Percentiles rank a stretch among this genome's conserved stretches.
phyloP scores from a whole-genome alignment of 2,113 vertebrate species.

The Calonectris borealis region DNA sequence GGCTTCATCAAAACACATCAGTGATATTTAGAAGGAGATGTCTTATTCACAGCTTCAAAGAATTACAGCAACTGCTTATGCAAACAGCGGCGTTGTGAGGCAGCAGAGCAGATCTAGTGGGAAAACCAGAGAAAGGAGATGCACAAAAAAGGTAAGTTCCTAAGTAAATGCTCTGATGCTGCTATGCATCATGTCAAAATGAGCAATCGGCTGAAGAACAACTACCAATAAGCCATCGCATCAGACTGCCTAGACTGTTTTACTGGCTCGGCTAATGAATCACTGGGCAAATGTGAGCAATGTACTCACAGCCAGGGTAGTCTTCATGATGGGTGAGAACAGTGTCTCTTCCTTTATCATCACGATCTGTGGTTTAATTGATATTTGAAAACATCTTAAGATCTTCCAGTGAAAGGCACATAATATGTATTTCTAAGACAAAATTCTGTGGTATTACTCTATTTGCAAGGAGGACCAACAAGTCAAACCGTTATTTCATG shows the following conservation, averaged over 20 bases:
- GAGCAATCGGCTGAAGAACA: not conserved
- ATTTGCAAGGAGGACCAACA: not conserved
- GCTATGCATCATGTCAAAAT: not conserved
- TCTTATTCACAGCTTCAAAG: not conserved
- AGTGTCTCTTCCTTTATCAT: not conserved
- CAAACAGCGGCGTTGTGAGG: not conserved
- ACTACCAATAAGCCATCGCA: not conserved
- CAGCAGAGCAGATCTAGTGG: not conserved
- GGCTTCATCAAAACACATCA: not conserved
- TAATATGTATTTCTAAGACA: not conserved
- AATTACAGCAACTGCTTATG: not conserved
- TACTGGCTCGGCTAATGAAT: conserved; percentile 27
- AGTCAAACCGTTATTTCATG: not conserved
- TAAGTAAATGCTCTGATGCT: not conserved
- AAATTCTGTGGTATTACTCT: not conserved
- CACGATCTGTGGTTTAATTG: not conserved
- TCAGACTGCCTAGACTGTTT: not conserved
- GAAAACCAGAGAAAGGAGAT: conserved; percentile 25
- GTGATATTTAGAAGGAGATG: not conserved
- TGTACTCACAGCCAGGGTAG: not conserved
- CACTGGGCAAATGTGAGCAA: conserved; percentile 23
- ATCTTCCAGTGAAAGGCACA: not conserved
- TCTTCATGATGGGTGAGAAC: not conserved
- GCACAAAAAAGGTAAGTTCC: conserved; percentile 1
- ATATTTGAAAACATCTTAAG: not conserved